Base-by-base conservation (phyloP, 2,888 invertebrate species). In the Lagria hirta region DNA sequence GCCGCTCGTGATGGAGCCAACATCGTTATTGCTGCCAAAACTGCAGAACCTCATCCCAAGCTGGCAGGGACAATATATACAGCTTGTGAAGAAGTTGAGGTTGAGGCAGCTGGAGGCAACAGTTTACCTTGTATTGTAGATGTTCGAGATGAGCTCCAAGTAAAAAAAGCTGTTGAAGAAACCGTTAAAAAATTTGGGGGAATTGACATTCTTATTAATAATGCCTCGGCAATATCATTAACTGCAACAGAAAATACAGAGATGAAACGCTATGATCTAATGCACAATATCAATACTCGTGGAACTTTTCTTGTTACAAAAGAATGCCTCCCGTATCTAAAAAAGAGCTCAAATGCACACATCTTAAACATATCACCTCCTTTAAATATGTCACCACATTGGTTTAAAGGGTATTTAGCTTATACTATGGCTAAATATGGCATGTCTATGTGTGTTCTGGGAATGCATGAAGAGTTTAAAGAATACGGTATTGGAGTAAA, bases 341-440 rank as follows among this genome's bases (percentile, higher is more conserved):
- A 86, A 68, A 90, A 89, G 65, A 88, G 91, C 54, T 78, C 82
- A 46, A 94, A 95, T 71, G 88, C 94, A 0, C 97, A 98, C 66
- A 94, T 98, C 54, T 76, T 98, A 10, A 98, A 97, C 71, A 76
- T 98, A 33, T 95, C 95, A 13, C 98, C 98, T 2, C 98, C 98
- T 0, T 75, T 98, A 10, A 90, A 86, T 68, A 80, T 98, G 85
- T 80, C 82, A 55, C 82, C 92, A 0, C 76, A 81, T 56, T 98
- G 98, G 98, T 95, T 98, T 69, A 81, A 82, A 33, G 78, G 86
- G 52, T 90, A 96, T 72, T 88, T 94, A 28, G 97, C 96, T 1
- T 98, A 99, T 72, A 96, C 97, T 1, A 97, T 97, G 86, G 93
- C 98, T 2, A 98, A 98, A 69, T 98, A 94, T 69, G 97, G 96